Percentiles rank a stretch among this genome's conserved stretches.
Evolutionary conservation across 2,888 invertebrate genomes (phyloP).

Genomic region (Bruchidius siliquastri): DNA sequence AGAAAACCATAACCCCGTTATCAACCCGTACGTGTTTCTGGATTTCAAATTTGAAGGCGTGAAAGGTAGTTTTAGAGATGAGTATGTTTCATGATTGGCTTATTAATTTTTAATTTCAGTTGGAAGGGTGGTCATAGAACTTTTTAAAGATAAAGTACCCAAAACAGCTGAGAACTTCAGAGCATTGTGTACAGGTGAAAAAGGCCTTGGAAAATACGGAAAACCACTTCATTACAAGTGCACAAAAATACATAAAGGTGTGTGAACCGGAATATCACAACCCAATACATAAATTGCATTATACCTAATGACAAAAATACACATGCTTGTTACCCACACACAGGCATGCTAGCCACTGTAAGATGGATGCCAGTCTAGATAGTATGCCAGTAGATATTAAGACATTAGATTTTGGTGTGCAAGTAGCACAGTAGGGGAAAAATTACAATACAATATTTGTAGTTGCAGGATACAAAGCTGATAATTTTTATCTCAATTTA

Average conservation of each 20-base stretch:
- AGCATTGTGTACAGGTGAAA: constrained; percentile 87
- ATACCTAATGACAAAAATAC: too few species aligned
- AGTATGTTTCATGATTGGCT: neutral
- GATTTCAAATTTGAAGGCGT: neutral
- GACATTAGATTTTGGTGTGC: too few species aligned
- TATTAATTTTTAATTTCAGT: constrained; percentile 49
- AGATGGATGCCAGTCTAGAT: too few species aligned
- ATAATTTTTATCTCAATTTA: too few species aligned
- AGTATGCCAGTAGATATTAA: too few species aligned
- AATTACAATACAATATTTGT: too few species aligned
- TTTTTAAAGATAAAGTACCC: constrained; percentile 79
- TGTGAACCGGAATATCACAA: neutral
- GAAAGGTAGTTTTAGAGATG: neutral
- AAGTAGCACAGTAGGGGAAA: too few species aligned
- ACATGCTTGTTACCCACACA: too few species aligned
- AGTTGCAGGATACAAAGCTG: too few species aligned
- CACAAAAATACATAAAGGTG: constrained; percentile 73
- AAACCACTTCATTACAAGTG: constrained; percentile 83
- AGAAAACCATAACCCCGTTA: too few species aligned
- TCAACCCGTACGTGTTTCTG: neutral
- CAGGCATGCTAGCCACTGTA: too few species aligned
- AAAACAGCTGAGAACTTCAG: constrained; percentile 89
- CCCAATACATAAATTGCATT: constrained; percentile 1
- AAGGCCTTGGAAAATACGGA: constrained; percentile 63
- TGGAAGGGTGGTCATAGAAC: constrained; percentile 80